Evolutionary conservation across 2,888 invertebrate species (phyloP), one percentile per base, ranked within the genome.

Genomic region (Amiota mariae): DNA sequence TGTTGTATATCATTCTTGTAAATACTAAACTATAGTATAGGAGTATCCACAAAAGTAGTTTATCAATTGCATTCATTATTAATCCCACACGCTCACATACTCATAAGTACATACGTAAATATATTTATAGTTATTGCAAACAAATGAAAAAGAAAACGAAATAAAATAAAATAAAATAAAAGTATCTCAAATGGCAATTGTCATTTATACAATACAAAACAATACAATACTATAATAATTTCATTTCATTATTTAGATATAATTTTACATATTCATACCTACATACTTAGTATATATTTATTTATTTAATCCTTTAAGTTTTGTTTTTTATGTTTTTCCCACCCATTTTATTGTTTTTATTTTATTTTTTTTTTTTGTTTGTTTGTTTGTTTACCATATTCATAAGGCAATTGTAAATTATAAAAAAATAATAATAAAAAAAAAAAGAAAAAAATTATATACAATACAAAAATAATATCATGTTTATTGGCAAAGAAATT

Each of bases 1-100:
- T 46, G 36, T 15, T 71, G 61, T 71, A 63, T n/a, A 61, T 36
- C 36, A 36, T 63, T 63, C 15, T 57, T 71, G 73, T 73, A 73
- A 54, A 73, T 73, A 73, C n/a, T 47, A 20, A 6, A 71, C 48
- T 46, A 57, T 20, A 59, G 49, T 82, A 82, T 84, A 82, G 81
- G 82, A 82, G 82, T 84, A 84, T 79, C 75, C 71, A 70, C 75
- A 79, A 84, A 81, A 77, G 49, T 67, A 82, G 51, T 71, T 49
- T 9, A 18, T 11, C 15, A 68, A 20, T 12, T 59, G 48, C 70
- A 70, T 36, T 36, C 36, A 36, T 36, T 36, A 36, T 59, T 59
- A 59, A 15, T 59, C 24, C 15, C 59, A n/a, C 59, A 18, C 57
- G 4, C 57, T 15, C 57, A 15, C 11, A 15, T 11, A 71, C 15